Evolutionary conservation across 2,888 invertebrate genomes (phyloP).

Genomic region (Neoaliturus tenellus): DNA sequence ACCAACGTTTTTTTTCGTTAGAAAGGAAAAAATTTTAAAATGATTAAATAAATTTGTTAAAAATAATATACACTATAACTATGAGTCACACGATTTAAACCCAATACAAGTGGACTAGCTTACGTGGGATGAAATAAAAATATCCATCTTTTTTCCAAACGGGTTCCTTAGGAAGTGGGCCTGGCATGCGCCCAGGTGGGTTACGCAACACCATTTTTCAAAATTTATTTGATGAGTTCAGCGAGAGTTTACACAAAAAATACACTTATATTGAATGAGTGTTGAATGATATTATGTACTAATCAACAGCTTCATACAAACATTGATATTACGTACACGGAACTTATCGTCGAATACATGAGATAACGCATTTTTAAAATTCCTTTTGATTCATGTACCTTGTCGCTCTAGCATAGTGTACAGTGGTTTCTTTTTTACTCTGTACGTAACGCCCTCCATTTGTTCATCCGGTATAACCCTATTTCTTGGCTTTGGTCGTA

Average conservation of each 20-base stretch:
- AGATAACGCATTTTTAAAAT: not conserved
- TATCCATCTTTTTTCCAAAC: not conserved
- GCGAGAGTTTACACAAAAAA: no score
- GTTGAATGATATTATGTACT: no score
- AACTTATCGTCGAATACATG: not conserved
- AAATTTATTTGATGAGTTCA: no score
- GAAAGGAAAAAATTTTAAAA: no score
- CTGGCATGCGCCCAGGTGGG: not conserved
- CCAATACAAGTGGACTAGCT: not conserved
- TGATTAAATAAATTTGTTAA: no score
- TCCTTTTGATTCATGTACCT: not conserved
- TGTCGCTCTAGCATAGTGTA: slow-evolving; percentile 11
- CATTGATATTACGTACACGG: no score
- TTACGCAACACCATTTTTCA: not conserved
- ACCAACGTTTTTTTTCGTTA: no score
- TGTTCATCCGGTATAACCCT: not conserved
- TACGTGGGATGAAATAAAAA: slow-evolving; percentile 2
- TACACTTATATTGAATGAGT: no score
- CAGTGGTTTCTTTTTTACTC: not conserved
- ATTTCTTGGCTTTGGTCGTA: not conserved
- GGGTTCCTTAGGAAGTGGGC: not conserved
- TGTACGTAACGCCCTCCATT: not conserved
- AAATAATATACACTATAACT: no score
- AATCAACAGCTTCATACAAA: no score
- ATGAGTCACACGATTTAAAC: no score